A percentile compares a stretch with the other conserved stretches of the same genome.
phyloP scores from a whole-genome alignment of 2,797 vertebrate genomes.

The Tinamus major region DNA sequence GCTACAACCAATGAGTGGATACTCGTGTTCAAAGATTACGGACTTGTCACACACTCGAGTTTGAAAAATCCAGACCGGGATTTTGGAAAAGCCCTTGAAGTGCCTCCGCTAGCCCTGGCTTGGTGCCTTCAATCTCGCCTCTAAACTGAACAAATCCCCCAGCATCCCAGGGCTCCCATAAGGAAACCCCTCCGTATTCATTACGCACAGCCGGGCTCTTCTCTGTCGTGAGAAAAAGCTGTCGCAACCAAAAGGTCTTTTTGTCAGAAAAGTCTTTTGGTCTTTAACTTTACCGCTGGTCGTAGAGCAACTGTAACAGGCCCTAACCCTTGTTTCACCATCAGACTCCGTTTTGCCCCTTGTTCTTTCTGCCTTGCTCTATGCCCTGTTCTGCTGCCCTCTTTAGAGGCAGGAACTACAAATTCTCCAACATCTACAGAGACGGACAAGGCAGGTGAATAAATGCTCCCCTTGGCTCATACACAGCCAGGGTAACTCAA shows the following conservation, averaged over 20 bases:
- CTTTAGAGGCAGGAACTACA: background rate
- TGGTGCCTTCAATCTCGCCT: background rate
- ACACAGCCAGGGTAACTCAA: background rate
- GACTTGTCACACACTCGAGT: rapidly evolving
- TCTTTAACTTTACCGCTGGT: background rate
- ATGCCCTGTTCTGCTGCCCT: background rate
- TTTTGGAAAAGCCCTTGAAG: background rate
- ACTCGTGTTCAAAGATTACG: background rate
- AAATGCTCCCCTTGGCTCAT: background rate
- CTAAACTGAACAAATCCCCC: background rate
- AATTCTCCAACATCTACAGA: background rate
- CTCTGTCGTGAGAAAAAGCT: background rate
- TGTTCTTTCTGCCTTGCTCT: background rate
- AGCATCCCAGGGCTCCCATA: background rate
- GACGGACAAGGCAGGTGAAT: conserved; percentile 12
- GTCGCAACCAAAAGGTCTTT: background rate
- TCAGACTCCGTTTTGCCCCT: background rate
- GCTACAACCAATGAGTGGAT: background rate
- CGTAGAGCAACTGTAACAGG: background rate
- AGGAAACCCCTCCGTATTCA: background rate
- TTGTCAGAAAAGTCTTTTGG: too few relatives aligned
- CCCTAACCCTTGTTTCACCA: rapidly evolving
- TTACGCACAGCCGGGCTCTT: background rate
- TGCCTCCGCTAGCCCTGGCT: background rate
- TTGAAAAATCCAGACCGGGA: background rate